Evolutionary conservation across 1,140 invertebrate species (phyloP).

Genomic region (Heliconius congener): DNA sequence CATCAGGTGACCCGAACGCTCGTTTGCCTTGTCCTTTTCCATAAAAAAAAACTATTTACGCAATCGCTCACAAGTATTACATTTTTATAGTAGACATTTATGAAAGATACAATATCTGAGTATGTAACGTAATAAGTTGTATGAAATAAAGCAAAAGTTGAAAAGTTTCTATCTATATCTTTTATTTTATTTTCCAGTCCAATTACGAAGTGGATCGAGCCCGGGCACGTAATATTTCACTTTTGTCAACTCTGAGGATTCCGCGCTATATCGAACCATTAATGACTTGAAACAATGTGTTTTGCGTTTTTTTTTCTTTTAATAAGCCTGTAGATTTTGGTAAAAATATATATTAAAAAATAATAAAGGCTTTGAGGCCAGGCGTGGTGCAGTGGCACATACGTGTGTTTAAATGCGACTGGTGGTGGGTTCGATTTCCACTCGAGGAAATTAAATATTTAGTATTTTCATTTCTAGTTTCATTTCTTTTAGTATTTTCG

Average conservation of each 20-base stretch:
- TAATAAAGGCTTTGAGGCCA: background rate
- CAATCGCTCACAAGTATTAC: too few species aligned
- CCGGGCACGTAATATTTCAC: conserved; percentile 27
- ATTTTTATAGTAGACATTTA: too few species aligned
- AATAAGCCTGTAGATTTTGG: conserved; percentile 3
- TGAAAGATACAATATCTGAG: too few species aligned
- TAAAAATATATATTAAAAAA: background rate
- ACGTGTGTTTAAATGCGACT: background rate
- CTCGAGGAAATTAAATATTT: background rate
- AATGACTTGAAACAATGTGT: conserved; percentile 11
- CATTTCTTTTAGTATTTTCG: background rate
- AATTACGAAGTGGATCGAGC: conserved; percentile 29
- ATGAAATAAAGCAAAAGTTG: background rate
- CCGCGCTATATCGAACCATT: conserved; percentile 3
- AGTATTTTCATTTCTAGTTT: background rate
- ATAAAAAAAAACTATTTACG: too few species aligned
- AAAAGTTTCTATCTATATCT: conserved; percentile 9
- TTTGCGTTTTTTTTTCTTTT: conserved; percentile 8
- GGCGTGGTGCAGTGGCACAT: background rate
- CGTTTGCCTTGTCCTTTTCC: too few species aligned
- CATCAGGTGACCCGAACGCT: too few species aligned
- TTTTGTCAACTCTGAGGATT: conserved; percentile 8
- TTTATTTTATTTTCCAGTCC: conserved; percentile 23
- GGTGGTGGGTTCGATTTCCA: background rate
- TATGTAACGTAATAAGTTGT: background rate